Conservation (phyloP, 2,888 invertebrate species). For the Leptothorax acervorum region DNA sequence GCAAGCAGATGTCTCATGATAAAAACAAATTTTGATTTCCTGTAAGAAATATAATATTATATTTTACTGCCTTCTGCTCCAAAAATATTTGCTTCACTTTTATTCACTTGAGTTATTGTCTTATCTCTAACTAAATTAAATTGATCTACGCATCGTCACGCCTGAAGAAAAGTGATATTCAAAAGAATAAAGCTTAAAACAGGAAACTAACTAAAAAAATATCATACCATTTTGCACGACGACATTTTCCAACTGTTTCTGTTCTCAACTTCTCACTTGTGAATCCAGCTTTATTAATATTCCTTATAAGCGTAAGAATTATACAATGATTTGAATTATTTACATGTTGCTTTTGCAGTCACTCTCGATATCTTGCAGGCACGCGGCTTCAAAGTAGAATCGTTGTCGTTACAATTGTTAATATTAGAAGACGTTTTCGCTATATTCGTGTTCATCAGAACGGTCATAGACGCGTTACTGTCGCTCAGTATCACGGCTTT, state of each 20-base stretch:
- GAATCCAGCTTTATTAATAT: slow-evolving; percentile 20
- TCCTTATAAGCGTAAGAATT: not conserved
- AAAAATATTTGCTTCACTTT: not conserved
- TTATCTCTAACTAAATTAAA: slow-evolving; percentile 6
- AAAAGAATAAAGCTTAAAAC: not conserved
- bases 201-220: slow-evolving; percentile 1
- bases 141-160: not conserved
- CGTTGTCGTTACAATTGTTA: not conserved
- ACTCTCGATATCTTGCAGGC: slow-evolving; percentile 48
- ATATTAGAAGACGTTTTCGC: not conserved
- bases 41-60: not conserved
- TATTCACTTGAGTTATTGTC: not conserved
- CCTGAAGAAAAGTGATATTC: not conserved
- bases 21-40: not conserved
- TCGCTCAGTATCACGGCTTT: slow-evolving; percentile 77
- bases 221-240: not conserved
- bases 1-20: not conserved
- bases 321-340: slow-evolving; percentile 25
- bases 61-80: not conserved
- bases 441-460: slow-evolving; percentile 58
- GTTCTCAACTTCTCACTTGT: not conserved
- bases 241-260: not conserved
- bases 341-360: slow-evolving; percentile 22
- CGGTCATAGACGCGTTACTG: slow-evolving; percentile 72
- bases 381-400: slow-evolving; percentile 43